These are phyloP conservation scores for Mactromeris polynyma DNA, from an alignment of 2,888 invertebrate species.

Conservation along the genomic window DNA sequence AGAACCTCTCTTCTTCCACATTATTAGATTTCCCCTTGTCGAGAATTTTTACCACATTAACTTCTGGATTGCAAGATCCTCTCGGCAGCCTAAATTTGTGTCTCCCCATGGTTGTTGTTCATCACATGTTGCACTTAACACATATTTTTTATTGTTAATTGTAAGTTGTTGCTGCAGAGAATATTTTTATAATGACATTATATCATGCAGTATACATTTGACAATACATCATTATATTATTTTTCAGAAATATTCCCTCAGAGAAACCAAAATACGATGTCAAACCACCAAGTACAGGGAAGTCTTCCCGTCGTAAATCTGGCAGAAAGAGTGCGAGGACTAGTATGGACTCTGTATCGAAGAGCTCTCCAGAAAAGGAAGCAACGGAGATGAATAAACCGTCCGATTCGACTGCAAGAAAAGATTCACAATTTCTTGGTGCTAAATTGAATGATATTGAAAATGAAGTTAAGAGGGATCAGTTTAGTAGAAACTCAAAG, in stretches of 20 bases:
- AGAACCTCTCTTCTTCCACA: no score
- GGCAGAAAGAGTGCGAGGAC: slow-evolving; percentile 52
- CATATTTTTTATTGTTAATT: no score
- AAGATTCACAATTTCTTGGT: slow-evolving; percentile 49
- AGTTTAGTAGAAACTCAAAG: not conserved
- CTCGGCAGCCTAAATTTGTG: no score
- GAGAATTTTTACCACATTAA: no score
- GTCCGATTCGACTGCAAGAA: not conserved
- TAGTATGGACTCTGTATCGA: slow-evolving; percentile 30
- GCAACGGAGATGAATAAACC: not conserved
- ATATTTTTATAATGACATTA: no score
- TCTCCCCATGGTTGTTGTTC: no score
- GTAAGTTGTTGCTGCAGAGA: no score
- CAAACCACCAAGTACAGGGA: slow-evolving; percentile 54
- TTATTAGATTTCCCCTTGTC: no score
- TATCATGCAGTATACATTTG: no score
- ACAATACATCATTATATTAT: not conserved
- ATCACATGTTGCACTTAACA: no score
- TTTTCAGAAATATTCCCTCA: slow-evolving; percentile 6
- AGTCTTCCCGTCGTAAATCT: slow-evolving; percentile 59
- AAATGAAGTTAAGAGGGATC: slow-evolving; percentile 45
- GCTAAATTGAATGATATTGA: slow-evolving; percentile 65
- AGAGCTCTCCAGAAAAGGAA: not conserved
- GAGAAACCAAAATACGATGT: slow-evolving; percentile 28
- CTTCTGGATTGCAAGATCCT: no score